phyloP scores from a whole-genome alignment of 2,888 invertebrate genomes.

The Furcula furcula region DNA sequence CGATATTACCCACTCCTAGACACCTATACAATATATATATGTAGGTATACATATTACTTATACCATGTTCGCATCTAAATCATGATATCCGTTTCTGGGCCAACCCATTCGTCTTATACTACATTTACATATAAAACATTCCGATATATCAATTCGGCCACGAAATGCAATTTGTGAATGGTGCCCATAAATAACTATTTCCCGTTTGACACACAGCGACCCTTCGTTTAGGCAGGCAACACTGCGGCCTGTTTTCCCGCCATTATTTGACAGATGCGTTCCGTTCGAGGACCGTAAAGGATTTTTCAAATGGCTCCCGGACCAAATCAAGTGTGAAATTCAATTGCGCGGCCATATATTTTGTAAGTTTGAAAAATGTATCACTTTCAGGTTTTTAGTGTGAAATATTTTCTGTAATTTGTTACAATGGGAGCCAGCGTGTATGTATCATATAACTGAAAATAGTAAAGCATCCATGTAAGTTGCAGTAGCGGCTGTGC shows the following conservation, averaged over 20 bases:
- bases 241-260: slow-evolving; percentile 66
- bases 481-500: no score
- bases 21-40: no score
- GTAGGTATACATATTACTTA: no score
- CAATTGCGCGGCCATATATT: slow-evolving; percentile 75
- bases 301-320: slow-evolving; percentile 58
- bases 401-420: no score
- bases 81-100: slow-evolving; percentile 70
- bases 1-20: no score
- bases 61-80: slow-evolving; percentile 46
- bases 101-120: slow-evolving; percentile 68
- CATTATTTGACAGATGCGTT: slow-evolving; percentile 75
- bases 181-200: slow-evolving; percentile 78
- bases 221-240: slow-evolving; percentile 58
- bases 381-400: slow-evolving; percentile 15
- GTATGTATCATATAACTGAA: no score
- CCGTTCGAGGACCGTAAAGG: slow-evolving; percentile 65
- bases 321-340: slow-evolving; percentile 79
- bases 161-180: slow-evolving; percentile 80
- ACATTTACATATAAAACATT: slow-evolving; percentile 81
- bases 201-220: slow-evolving; percentile 76
- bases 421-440: no score
- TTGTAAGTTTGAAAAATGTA: slow-evolving; percentile 64
- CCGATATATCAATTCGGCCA: slow-evolving; percentile 78
- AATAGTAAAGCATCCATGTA: no score